Conservation (phyloP, 2,888 invertebrate genomes). For the Stenotaenia linearis region DNA sequence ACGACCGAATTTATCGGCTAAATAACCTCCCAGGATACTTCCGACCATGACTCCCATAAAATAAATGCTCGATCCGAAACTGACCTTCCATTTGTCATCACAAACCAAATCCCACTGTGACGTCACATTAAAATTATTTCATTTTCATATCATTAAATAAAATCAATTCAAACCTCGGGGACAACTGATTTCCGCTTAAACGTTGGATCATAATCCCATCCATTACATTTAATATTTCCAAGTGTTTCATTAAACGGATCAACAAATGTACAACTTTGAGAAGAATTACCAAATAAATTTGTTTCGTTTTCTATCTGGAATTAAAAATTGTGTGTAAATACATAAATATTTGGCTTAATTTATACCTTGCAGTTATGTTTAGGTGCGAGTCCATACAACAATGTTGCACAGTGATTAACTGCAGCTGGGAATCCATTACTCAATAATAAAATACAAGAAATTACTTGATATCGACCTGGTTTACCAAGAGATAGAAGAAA, state of each 20-base stretch:
- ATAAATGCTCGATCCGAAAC: conserved; percentile 14
- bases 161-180: background rate
- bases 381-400: conserved; percentile 28
- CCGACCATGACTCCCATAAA: conserved; percentile 27
- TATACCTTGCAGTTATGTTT: conserved; percentile 27
- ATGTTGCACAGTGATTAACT: conserved; percentile 15
- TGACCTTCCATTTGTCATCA: background rate
- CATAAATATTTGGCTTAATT: background rate
- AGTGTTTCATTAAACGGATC: background rate
- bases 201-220: background rate
- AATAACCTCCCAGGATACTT: background rate
- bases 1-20: conserved; percentile 5
- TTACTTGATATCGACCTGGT: conserved; percentile 31
- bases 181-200: background rate
- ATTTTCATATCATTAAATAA: background rate
- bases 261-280: background rate
- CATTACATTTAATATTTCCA: background rate
- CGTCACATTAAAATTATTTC: background rate
- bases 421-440: conserved; percentile 16
- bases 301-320: background rate
- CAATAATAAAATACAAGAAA: conserved; percentile 26
- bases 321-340: background rate
- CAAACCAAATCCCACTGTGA: conserved; percentile 32
- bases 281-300: background rate
- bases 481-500: conserved; percentile 24